phyloP scores from a whole-genome alignment of 2,113 vertebrate species.

The Opisthocomus hoazin region DNA sequence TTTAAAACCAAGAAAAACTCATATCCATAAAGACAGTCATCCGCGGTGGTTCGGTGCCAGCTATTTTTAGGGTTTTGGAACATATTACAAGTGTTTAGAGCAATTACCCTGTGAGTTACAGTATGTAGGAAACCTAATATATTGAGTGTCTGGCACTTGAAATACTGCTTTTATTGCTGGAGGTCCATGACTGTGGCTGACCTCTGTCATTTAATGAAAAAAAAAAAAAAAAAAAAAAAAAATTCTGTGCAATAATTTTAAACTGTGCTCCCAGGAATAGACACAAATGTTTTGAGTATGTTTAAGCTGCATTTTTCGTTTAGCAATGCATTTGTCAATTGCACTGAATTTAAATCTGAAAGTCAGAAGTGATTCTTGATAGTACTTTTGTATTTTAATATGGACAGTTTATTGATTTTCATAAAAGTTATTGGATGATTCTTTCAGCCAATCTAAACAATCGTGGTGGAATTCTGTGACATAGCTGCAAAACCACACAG shows the following conservation, averaged over 20 bases:
- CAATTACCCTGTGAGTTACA: slow-evolving; percentile 66
- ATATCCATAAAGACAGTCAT: slow-evolving; percentile 65
- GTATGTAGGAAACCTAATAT: slow-evolving; percentile 71
- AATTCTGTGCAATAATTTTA: slow-evolving; percentile 84
- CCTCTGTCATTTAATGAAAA: slow-evolving; percentile 77
- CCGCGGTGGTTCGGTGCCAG: slow-evolving; percentile 66
- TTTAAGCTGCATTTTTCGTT: slow-evolving; percentile 78
- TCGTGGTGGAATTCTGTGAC: slow-evolving; percentile 68
- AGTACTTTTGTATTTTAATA: slow-evolving; percentile 83
- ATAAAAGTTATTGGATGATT: slow-evolving; percentile 63
- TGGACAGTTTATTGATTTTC: slow-evolving; percentile 74
- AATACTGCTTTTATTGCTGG: slow-evolving; percentile 74
- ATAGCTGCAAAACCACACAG: slow-evolving; percentile 66
- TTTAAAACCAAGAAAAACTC: slow-evolving; percentile 54
- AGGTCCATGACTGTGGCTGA: slow-evolving; percentile 73
- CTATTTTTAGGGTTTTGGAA: slow-evolving; percentile 66
- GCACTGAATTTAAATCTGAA: slow-evolving; percentile 81
- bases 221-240: slow-evolving; percentile 60
- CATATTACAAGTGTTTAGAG: slow-evolving; percentile 62
- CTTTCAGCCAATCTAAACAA: slow-evolving; percentile 60
- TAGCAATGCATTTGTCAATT: slow-evolving; percentile 79
- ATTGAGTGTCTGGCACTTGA: slow-evolving; percentile 78
- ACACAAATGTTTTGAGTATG: slow-evolving; percentile 80
- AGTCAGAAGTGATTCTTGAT: slow-evolving; percentile 78
- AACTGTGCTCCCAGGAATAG: slow-evolving; percentile 84